Evolutionary conservation across 2,113 vertebrate species (phyloP), one percentile per base, ranked within the genome.

Genomic region (Pavo muticus): DNA sequence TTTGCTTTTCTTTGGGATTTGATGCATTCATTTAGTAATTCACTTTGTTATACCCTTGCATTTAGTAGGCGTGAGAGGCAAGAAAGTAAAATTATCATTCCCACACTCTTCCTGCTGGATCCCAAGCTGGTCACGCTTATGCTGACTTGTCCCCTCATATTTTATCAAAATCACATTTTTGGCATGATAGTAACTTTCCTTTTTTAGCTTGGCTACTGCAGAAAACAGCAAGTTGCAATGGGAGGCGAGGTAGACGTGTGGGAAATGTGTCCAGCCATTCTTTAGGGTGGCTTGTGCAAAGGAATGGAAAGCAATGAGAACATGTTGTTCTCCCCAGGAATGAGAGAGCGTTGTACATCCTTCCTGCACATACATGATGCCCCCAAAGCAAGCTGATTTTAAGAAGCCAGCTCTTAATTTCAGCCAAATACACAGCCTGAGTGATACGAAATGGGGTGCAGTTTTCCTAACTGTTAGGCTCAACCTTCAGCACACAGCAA

Each of bases 91-190:
- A 82, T 52, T 6, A 14, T 24, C 27, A 18, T 57, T 90, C 84
- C 78, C 56, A 50, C 37, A 12, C 80, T 19, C 21, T 54, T 71
- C 87, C 15, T 40, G 60, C 78, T 30, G n/a, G 67, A 85, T 65
- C 48, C 54, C 1, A 3, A 92, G 78, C 47, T 79, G 70, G 90
- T 74, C 83, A 82, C 23, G 3, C 52, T 86, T 59, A 61, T 10
- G 8, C 4, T 19, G 59, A 14, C 60, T 91, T 84, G 65, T 67
- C 84, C 80, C 48, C 81, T 91, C 60, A 1, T 32, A 15, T 93
- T 96, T 94, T 95, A 96, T 96, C 94, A 32, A 77, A 90, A 76
- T 44, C 69, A 44, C 40, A 48, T 87, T 97, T 94, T 94, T 81
- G 89, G 90, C 89, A 47, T 16, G 68, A 76, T 64, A 75, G 59